phyloP scores from a whole-genome alignment of 2,888 invertebrate genomes.

The Epinotia bilunana region DNA sequence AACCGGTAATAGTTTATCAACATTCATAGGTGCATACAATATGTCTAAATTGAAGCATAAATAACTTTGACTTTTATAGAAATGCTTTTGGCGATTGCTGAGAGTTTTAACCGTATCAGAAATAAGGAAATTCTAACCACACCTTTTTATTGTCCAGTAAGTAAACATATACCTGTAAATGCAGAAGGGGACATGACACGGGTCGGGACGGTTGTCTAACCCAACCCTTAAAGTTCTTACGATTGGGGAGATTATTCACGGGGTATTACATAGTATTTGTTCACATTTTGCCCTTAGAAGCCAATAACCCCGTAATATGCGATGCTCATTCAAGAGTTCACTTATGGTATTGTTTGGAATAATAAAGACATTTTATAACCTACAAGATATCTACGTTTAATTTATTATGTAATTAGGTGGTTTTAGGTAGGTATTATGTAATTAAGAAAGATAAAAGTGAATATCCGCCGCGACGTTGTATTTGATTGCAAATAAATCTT shows the following conservation, averaged over 20 bases:
- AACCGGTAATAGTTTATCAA: no score
- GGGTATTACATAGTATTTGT: conserved; percentile 42
- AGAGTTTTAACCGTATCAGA: background rate
- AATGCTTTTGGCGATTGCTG: no score
- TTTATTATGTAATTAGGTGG: background rate
- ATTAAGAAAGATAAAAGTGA: no score
- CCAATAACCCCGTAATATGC: conserved; percentile 36
- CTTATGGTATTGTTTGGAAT: background rate
- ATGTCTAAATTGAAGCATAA: no score
- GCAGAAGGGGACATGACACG: conserved; percentile 44
- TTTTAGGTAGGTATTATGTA: background rate
- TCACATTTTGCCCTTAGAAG: conserved; percentile 39
- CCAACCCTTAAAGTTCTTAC: conserved; percentile 43
- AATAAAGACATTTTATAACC: background rate
- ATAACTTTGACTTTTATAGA: background rate
- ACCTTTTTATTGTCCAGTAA: conserved; percentile 22
- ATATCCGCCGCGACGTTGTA: no score
- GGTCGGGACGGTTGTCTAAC: conserved; percentile 42
- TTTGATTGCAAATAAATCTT: no score
- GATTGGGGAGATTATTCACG: conserved; percentile 42
- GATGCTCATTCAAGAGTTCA: background rate
- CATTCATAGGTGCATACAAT: no score
- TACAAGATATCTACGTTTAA: background rate
- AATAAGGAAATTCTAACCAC: conserved; percentile 3
- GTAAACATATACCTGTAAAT: conserved; percentile 40